Conservation (phyloP, 2,797 vertebrate species). For the Lerista edwardsae region DNA sequence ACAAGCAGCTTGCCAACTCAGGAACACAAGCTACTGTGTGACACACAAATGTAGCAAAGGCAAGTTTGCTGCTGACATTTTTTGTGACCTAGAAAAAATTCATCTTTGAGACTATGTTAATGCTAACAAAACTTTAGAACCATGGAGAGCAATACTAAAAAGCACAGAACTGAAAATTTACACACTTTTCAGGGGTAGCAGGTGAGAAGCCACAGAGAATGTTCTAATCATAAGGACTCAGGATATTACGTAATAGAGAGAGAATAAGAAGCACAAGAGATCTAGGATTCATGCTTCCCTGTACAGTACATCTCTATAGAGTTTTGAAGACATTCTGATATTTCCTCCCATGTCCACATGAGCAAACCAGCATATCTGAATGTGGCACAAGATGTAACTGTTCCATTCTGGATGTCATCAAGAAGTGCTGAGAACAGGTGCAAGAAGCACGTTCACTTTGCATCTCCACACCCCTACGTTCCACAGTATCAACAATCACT, state of each 20-base stretch:
- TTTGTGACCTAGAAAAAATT: neutral
- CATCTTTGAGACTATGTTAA: neutral
- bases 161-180: neutral
- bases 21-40: neutral
- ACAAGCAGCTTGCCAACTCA: neutral
- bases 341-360: neutral
- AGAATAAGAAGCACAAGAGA: neutral
- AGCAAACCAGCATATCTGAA: neutral
- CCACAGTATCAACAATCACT: neutral
- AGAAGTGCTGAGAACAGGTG: neutral
- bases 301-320: neutral
- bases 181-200: neutral
- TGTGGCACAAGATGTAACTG: neutral
- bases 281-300: neutral
- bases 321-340: neutral
- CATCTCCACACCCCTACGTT: neutral
- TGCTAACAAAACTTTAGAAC: neutral
- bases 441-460: neutral
- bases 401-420: neutral
- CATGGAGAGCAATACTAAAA: neutral
- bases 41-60: neutral
- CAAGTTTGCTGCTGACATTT: neutral
- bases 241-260: neutral
- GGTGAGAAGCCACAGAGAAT: neutral
- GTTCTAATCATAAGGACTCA: neutral